These are phyloP conservation scores for Drosophila ohnishii DNA, from an alignment of 1,140 invertebrate species.

Conservation along the genomic window DNA sequence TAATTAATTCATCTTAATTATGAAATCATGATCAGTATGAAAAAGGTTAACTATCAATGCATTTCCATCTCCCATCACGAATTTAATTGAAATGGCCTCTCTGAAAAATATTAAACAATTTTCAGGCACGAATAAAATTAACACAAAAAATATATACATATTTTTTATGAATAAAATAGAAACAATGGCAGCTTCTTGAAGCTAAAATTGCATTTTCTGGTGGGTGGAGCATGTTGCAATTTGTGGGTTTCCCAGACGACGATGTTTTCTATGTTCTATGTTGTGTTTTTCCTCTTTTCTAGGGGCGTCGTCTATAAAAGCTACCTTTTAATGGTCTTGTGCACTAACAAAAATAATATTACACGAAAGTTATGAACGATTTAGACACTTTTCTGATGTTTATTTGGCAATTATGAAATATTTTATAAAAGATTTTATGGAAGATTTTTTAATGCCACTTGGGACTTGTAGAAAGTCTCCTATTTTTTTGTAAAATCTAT, in stretches of 20 bases:
- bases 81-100: constrained; percentile 71
- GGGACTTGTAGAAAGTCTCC: no score
- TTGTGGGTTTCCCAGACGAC: constrained; percentile 40
- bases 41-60: constrained; percentile 32
- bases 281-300: constrained; percentile 13
- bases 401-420: no score
- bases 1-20: constrained; percentile 39
- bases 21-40: constrained; percentile 36
- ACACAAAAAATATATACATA: constrained; percentile 45
- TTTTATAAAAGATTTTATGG: no score
- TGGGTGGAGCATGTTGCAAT: constrained; percentile 64
- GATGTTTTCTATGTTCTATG: constrained; percentile 50
- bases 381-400: no score
- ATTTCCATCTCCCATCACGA: constrained; percentile 65
- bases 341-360: background rate
- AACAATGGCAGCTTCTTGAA: constrained; percentile 58
- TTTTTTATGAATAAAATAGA: constrained; percentile 37
- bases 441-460: no score
- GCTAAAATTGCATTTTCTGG: constrained; percentile 50
- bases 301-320: background rate
- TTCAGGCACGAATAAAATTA: constrained; percentile 47
- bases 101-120: constrained; percentile 1
- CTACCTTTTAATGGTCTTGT: constrained; percentile 18
- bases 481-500: no score
- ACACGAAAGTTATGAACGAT: background rate